Evolutionary conservation across 2,888 invertebrate genomes (phyloP), one percentile per base, ranked within the genome.

Genomic region (Xestia rhomboidea): DNA sequence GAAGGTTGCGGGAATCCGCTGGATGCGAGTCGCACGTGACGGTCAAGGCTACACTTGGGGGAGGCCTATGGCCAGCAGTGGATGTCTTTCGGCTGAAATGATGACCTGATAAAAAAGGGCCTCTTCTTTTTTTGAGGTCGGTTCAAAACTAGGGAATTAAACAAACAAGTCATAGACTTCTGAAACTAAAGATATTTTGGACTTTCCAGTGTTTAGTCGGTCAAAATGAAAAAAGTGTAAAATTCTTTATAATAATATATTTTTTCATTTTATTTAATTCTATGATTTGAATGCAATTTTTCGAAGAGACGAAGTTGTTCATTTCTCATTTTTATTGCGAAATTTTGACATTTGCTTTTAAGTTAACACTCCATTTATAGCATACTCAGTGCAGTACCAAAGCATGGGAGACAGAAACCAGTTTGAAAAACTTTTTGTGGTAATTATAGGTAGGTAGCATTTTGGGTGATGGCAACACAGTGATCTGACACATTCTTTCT

Each of bases 371-470:
- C 30, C 66, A 85, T 69, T 54, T 41, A 44, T 24, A 67, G n/a
- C 7, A 57, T 57, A 74, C 10, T 81, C 69, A 34, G 34, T 49
- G 18, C 7, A 21, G 34, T 76, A 27, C 3, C 2, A 80, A 60
- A 38, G 24, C 68, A 51, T 49, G 34, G 21, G 54, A 68, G 41
- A 57, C 51, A 63, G 54, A 27, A 81, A 81, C 85, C 67, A 41
- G 75, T 73, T 67, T 49, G 8, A 34, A 27, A 24, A 21, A 44
- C 46, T 85, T 82, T 69, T 81, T 70, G 21, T 67, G 41, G 5
- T 24, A 73, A 62, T 79, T 11, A 80, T 62, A 41, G 41, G 46
- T 49, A 8, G 24, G 64, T 21, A 44, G 68, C 27, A 72, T n/a
- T 68, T 57, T 64, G 46, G 63, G 49, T 24, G 62, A 44, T 62